Evolutionary conservation across 1,140 invertebrate species (phyloP), one percentile per base, ranked within the genome.

Genomic region (Coboldia fuscipes): DNA sequence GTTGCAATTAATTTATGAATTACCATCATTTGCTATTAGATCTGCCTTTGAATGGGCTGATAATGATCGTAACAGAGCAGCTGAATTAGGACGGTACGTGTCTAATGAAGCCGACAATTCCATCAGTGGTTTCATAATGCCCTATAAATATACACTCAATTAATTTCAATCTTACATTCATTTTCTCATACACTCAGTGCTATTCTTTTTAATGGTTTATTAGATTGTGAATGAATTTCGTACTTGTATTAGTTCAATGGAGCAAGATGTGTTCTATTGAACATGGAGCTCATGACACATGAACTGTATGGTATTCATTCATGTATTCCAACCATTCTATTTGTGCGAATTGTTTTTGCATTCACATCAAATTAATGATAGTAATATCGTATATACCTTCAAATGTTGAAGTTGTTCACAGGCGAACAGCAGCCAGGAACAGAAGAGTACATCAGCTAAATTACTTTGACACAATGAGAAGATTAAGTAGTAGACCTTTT

Each of bases 51-150:
- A 62, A 43, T 62, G 64, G 20, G 64, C 62, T 36, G 68, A 71
- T 8, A 62, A 45, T 3, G 67, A 65, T 34, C 68, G 53, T 45
- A 84, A 84, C 8, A 83, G 54, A 24, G 81, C 76, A 4, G 72
- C 70, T 21, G 76, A 77, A 45, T 81, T 76, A 0, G 76, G 77
- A 13, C 78, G 64, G 40, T 78, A 76, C 0, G 75, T 79, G 42
- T 83, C 78, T 39, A 82, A 50, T 0, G 76, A 70, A 2, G 78
- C 75, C 13, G 76, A 81, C 1, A 83, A 60, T 43, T 84, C 78
- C 73, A 84, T 82, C 16, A 84, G 48, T 0, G 78, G 78, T 41
- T 79, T 78, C 71, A 84, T 72, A 27, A 83, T 83, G 29, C 75
- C 73, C 36, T 32, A 15, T n/a, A n/a, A n/a, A n/a, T n/a, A n/a